Conservation (phyloP, 2,888 invertebrate genomes). For the Pollenia amentaria region DNA sequence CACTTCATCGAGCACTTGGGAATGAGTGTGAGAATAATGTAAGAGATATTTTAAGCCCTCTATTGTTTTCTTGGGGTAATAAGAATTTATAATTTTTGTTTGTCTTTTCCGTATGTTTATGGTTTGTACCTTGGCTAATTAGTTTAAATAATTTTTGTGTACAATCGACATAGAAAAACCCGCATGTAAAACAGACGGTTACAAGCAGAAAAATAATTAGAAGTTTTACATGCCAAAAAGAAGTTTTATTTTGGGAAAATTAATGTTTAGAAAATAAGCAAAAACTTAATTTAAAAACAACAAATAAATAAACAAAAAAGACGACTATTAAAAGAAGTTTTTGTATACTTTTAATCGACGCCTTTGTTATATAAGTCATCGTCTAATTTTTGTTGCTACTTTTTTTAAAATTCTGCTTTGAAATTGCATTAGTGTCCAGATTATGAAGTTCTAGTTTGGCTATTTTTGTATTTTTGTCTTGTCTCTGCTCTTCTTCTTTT, state of each 20-base stretch:
- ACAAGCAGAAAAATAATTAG: background rate
- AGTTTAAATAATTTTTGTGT: conserved; percentile 6
- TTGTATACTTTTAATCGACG: too few species aligned
- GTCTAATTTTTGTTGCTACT: too few species aligned
- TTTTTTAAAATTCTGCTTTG: too few species aligned
- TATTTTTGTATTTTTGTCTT: too few species aligned
- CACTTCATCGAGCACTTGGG: conserved; percentile 13
- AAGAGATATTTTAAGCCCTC: conserved; percentile 1
- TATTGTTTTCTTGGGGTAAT: background rate
- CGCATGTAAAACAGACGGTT: conserved; percentile 15
- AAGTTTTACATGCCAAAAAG: background rate
- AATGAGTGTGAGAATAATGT: conserved; percentile 2
- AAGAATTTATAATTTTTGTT: conserved; percentile 4
- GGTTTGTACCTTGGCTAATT: conserved; percentile 58
- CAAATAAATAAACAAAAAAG: too few species aligned
- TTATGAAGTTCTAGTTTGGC: too few species aligned
- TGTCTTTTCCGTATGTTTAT: background rate
- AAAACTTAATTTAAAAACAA: too few species aligned
- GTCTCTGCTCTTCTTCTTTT: too few species aligned
- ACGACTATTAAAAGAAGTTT: too few species aligned
- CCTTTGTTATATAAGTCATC: too few species aligned
- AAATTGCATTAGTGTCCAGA: too few species aligned
- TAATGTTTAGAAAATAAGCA: too few species aligned
- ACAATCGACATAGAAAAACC: background rate
- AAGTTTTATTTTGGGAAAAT: background rate